phyloP scores from a whole-genome alignment of 2,888 invertebrate genomes.

The Diarsia brunnea region DNA sequence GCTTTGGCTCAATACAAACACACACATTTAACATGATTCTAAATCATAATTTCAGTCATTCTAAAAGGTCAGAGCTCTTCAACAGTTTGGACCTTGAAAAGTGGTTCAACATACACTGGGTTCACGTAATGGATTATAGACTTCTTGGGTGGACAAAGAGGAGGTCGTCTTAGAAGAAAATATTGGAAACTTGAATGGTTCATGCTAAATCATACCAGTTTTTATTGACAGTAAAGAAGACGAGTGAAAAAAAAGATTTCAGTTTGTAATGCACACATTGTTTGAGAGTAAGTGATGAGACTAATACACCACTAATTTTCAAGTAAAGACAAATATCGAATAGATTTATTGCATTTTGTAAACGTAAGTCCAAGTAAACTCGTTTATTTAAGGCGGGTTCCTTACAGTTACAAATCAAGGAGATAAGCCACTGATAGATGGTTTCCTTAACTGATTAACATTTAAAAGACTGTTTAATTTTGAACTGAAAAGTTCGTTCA shows the following conservation, averaged over 20 bases:
- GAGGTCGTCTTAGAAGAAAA: too few relatives aligned
- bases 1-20: background rate
- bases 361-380: background rate
- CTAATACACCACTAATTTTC: background rate
- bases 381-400: conserved; percentile 32
- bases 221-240: too few relatives aligned
- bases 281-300: background rate
- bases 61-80: too few relatives aligned
- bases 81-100: too few relatives aligned
- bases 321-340: background rate
- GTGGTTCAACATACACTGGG: too few relatives aligned
- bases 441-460: conserved; percentile 48
- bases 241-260: too few relatives aligned
- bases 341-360: background rate
- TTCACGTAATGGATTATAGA: too few relatives aligned
- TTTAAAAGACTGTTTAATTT: conserved; percentile 40
- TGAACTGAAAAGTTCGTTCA: conserved; percentile 1
- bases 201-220: too few relatives aligned
- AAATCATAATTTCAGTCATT: too few relatives aligned
- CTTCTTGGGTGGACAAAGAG: too few relatives aligned
- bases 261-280: background rate
- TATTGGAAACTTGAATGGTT: too few relatives aligned
- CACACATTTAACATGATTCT: background rate
- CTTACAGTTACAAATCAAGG: conserved; percentile 40
- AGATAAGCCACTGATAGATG: conserved; percentile 46